phyloP scores from a whole-genome alignment of 2,888 invertebrate species.

The Toxonevra muliebris region DNA sequence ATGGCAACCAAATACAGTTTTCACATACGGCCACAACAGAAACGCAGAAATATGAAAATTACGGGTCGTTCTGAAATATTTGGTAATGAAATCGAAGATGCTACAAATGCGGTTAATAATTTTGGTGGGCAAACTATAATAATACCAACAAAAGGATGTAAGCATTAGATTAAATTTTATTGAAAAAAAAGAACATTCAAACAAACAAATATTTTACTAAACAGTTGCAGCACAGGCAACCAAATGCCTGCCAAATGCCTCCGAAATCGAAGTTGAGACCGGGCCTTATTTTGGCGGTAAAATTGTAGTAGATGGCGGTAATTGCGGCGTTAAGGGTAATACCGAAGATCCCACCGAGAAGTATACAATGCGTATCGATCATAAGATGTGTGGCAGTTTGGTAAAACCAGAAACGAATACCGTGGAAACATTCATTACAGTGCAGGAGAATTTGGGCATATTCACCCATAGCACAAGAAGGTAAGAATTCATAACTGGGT shows the following conservation, averaged over 20 bases:
- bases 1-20: slow-evolving; percentile 87
- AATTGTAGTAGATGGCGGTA: slow-evolving; percentile 77
- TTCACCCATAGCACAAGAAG: slow-evolving; percentile 81
- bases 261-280: slow-evolving; percentile 84
- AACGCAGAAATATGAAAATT: slow-evolving; percentile 66
- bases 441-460: slow-evolving; percentile 84
- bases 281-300: slow-evolving; percentile 83
- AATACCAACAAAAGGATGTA: slow-evolving; percentile 86
- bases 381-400: slow-evolving; percentile 77
- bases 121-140: slow-evolving; percentile 73
- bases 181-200: neutral
- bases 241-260: slow-evolving; percentile 80
- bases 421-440: slow-evolving; percentile 83
- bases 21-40: slow-evolving; percentile 73
- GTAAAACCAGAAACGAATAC: slow-evolving; percentile 77
- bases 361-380: slow-evolving; percentile 79
- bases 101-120: slow-evolving; percentile 37
- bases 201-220: slow-evolving; percentile 27
- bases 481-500: slow-evolving; percentile 55
- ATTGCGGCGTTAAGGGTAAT: slow-evolving; percentile 80
- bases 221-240: slow-evolving; percentile 85
- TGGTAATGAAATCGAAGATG: slow-evolving; percentile 63
- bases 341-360: slow-evolving; percentile 76
- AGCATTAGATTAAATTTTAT: slow-evolving; percentile 59
- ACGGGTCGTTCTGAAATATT: slow-evolving; percentile 63